Percentiles rank a stretch among this genome's conserved stretches.
Evolutionary conservation across 2,888 invertebrate genomes (phyloP).

Genomic region (Sarcophaga caerulescens): DNA sequence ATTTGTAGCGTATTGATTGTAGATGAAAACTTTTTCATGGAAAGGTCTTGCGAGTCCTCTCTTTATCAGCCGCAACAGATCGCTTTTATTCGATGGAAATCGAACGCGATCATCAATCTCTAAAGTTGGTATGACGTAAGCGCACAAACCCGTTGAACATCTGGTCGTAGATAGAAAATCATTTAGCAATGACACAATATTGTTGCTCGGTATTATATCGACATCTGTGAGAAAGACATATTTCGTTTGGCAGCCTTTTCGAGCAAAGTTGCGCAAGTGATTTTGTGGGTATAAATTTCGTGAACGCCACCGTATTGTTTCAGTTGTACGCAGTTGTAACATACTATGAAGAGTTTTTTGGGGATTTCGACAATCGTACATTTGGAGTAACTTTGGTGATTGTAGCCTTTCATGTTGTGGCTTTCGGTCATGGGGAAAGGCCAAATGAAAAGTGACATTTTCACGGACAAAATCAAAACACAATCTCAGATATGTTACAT

Average conservation of each 20-base stretch:
- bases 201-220: slow-evolving; percentile 91
- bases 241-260: slow-evolving; percentile 91
- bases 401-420: slow-evolving; percentile 79
- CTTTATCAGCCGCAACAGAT: slow-evolving; percentile 87
- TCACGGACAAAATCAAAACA: slow-evolving; percentile 89
- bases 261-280: slow-evolving; percentile 91
- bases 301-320: slow-evolving; percentile 87
- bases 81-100: slow-evolving; percentile 91
- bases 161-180: slow-evolving; percentile 84
- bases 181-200: slow-evolving; percentile 87
- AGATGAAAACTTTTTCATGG: slow-evolving; percentile 94
- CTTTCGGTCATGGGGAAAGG: slow-evolving; percentile 83
- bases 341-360: slow-evolving; percentile 85
- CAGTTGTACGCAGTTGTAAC: slow-evolving; percentile 83
- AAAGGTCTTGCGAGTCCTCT: slow-evolving; percentile 93
- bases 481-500: slow-evolving; percentile 87
- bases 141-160: slow-evolving; percentile 84
- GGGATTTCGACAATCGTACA: slow-evolving; percentile 85
- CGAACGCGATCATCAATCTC: slow-evolving; percentile 90
- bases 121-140: slow-evolving; percentile 94
- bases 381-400: slow-evolving; percentile 87
- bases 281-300: slow-evolving; percentile 93
- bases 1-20: slow-evolving; percentile 95
- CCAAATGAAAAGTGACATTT: slow-evolving; percentile 89
- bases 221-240: slow-evolving; percentile 93